phyloP scores from a whole-genome alignment of 2,888 invertebrate genomes.

The Drosophila neoperkinsi region DNA sequence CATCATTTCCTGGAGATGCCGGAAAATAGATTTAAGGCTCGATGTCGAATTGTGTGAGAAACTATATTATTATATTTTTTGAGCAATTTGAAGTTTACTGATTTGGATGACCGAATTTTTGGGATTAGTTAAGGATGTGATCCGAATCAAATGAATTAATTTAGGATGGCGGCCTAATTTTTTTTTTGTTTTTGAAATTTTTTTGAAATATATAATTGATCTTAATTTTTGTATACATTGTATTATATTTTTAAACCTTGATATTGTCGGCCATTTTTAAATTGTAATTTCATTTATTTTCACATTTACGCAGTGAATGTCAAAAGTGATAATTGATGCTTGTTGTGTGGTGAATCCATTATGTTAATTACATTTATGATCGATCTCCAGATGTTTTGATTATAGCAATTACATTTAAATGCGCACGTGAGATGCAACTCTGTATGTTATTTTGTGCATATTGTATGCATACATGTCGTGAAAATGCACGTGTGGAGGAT shows the following conservation, averaged over 20 bases:
- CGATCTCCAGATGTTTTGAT: background rate
- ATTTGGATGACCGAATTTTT: background rate
- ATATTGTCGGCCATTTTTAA: background rate
- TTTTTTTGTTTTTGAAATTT: background rate
- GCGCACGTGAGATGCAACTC: background rate
- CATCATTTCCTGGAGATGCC: background rate
- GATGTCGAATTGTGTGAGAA: background rate
- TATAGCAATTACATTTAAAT: background rate
- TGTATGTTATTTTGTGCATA: no score
- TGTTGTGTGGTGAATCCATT: background rate
- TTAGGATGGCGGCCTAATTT: background rate
- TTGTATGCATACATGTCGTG: background rate
- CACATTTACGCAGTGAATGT: conserved; percentile 1
- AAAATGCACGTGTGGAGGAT: background rate
- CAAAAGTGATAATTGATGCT: background rate
- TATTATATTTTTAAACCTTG: background rate
- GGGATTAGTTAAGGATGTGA: no score
- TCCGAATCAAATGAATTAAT: no score
- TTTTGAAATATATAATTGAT: background rate
- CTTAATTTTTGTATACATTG: background rate
- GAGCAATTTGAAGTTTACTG: background rate
- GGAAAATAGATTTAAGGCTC: background rate
- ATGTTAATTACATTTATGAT: background rate
- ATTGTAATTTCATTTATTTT: background rate
- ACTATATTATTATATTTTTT: background rate